Base-by-base conservation (phyloP, 2,113 vertebrate species). In the Hemiscyllium ocellatum region DNA sequence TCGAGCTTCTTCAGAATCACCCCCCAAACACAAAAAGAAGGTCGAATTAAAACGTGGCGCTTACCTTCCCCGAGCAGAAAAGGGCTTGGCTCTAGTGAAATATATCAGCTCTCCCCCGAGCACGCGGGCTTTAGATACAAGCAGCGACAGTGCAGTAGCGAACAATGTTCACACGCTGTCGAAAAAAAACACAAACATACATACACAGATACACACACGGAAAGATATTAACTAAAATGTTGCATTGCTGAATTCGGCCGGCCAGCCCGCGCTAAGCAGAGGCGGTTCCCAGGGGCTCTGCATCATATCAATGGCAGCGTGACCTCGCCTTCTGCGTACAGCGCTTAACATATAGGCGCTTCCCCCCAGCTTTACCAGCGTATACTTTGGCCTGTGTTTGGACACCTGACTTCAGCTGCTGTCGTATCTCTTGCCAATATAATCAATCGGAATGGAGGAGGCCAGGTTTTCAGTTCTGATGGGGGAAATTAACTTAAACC, bases 11-110 rank as follows among this genome's bases (percentile, higher is more conserved):
- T 6, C 50, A 29, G 86, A 2, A 56, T 29, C n/a, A n/a, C n/a
- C n/a, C n/a, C n/a, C n/a, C 2, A 61, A 29, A 90, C 42, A 87
- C 37, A 50, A 13, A 52, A 29, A 93, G 89, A 29, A 93, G 89
- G 33, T 66, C 89, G n/a, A 20, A 33, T 61, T 65, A 90, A 90
- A 93, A 93, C 89, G 89, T 93, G 89, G 89, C 89, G 89, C 89
- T 87, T 24, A 50, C 85, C 37, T n/a, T 66, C 61, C 89, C 37
- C n/a, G 17, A 17, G 17, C 20, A 33, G n/a, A 37, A 17, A 19
- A 15, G 8, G n/a, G 17, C 4, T 20, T 2, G 78, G 37, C 80
- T 42, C 78, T 37, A 83, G 17, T 1, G 3, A 19, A 47, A 47
- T 15, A 47, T 15, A 20, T n/a, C n/a, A 83, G 80, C 37, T 83